These are phyloP conservation scores for Papilio protenor DNA, from an alignment of 2,888 invertebrate genomes.

Conservation along the genomic window DNA sequence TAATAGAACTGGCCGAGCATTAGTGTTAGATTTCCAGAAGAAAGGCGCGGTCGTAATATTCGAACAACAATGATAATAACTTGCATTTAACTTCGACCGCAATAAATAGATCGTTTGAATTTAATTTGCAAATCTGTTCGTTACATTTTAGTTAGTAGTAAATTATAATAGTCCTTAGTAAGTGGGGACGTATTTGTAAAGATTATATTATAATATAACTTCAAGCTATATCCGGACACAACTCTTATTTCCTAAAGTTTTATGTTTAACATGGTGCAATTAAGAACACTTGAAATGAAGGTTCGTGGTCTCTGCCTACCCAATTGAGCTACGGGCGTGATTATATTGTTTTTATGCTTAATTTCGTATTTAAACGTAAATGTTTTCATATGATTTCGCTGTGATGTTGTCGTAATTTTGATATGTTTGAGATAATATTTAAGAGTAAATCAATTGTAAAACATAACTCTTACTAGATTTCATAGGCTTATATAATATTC, in stretches of 20 bases:
- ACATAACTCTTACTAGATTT: not conserved
- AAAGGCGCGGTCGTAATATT: slow-evolving; percentile 48
- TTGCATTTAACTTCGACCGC: slow-evolving; percentile 36
- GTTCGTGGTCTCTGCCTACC: no score
- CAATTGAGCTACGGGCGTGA: no score
- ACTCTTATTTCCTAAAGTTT: no score
- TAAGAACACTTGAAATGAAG: no score
- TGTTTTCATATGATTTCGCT: no score
- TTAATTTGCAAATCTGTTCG: slow-evolving; percentile 25
- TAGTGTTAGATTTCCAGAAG: slow-evolving; percentile 56
- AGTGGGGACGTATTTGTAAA: not conserved
- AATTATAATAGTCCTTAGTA: not conserved
- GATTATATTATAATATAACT: not conserved
- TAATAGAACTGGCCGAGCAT: slow-evolving; percentile 72
- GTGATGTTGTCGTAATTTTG: no score
- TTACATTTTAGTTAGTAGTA: not conserved
- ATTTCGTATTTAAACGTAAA: no score
- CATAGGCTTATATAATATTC: no score
- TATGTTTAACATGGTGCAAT: no score
- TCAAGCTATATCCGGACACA: not conserved
- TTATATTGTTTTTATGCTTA: no score
- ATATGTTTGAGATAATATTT: no score
- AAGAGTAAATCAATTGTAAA: no score
- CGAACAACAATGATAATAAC: slow-evolving; percentile 41
- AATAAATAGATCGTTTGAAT: slow-evolving; percentile 35